These are phyloP conservation scores for Rhincodon typus DNA, from an alignment of 2,797 vertebrate genomes.

Conservation along the genomic window DNA sequence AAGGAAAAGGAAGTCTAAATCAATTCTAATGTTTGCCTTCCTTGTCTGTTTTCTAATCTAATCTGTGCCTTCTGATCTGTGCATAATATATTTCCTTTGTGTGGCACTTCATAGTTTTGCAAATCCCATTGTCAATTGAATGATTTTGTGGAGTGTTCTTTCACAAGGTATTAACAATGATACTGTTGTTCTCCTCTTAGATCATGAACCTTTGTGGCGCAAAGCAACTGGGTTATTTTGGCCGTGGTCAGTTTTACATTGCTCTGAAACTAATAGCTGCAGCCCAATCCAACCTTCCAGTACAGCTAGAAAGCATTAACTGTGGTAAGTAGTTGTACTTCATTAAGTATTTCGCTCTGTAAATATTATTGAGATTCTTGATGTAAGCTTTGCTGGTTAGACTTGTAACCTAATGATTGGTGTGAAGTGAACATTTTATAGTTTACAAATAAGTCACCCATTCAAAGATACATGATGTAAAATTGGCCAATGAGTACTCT, in stretches of 20 bases:
- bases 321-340: conserved; percentile 68
- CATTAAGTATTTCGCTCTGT: conserved; percentile 30
- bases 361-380: neutral
- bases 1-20: too few species aligned
- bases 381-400: neutral
- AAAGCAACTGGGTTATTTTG: conserved; percentile 83
- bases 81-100: conserved; percentile 38
- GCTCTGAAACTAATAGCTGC: conserved; percentile 88
- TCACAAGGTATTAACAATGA: neutral
- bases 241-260: conserved; percentile 79
- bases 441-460: neutral
- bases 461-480: neutral
- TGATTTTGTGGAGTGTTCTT: neutral
- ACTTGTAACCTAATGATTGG: neutral
- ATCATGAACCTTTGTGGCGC: conserved; percentile 87
- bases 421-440: neutral
- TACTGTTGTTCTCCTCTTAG: conserved; percentile 52
- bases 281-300: conserved; percentile 75
- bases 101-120: neutral
- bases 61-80: conserved; percentile 11
- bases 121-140: neutral
- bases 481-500: neutral
- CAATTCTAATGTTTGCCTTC: too few species aligned
- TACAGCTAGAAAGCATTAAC: conserved; percentile 75
- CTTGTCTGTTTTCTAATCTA: conserved; percentile 32